Evolutionary conservation across 2,113 vertebrate species (phyloP).

Genomic region (Platysteira castanea): DNA sequence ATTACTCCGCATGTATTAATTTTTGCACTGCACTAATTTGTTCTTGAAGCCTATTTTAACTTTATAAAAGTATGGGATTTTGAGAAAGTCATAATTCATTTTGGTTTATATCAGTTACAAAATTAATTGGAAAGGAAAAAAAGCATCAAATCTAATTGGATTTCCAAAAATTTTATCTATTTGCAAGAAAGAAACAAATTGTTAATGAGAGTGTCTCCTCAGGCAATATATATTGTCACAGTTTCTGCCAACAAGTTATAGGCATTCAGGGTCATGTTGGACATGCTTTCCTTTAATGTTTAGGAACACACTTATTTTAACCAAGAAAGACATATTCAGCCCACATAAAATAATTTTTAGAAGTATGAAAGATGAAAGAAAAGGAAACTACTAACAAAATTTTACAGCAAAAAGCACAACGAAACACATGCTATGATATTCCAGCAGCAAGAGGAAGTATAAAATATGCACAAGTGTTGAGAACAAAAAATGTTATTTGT

Average conservation of each 20-base stretch:
- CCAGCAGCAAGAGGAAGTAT: neutral
- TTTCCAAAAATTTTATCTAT: conserved; percentile 4
- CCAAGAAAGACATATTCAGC: conserved; percentile 35
- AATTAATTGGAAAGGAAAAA: conserved; percentile 23
- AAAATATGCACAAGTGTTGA: neutral
- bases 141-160: conserved; percentile 24
- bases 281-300: conserved; percentile 21
- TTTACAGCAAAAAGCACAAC: neutral
- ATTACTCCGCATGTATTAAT: conserved; percentile 68
- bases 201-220: conserved; percentile 39
- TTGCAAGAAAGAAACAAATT: conserved; percentile 27
- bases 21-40: conserved; percentile 25
- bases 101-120: conserved; percentile 44
- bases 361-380: neutral
- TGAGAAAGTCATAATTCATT: conserved; percentile 10
- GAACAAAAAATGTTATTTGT: neutral
- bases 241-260: conserved; percentile 42
- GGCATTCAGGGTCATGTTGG: conserved; percentile 1
- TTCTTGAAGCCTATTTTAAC: conserved; percentile 50
- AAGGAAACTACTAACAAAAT: neutral
- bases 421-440: neutral
- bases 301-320: conserved; percentile 15
- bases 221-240: conserved; percentile 28
- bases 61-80: conserved; percentile 13
- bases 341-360: neutral